phyloP scores from a whole-genome alignment of 1,140 invertebrate species.

The Halictus rubicundus region DNA sequence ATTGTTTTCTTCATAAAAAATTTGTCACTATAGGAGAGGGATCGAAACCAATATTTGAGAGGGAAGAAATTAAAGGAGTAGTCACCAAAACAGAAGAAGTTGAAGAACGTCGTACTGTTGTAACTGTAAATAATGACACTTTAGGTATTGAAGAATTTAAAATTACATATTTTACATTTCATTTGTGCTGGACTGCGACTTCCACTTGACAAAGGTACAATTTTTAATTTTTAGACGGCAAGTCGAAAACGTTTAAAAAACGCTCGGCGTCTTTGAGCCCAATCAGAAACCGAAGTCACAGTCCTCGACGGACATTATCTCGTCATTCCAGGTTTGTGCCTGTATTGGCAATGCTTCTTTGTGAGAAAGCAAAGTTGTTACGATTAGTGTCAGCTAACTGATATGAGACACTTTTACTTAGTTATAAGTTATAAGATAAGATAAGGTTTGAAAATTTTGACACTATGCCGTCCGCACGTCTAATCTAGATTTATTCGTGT shows the following conservation, averaged over 20 bases:
- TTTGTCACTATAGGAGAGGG: slow-evolving; percentile 62
- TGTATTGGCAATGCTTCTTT: not conserved
- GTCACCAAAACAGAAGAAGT: slow-evolving; percentile 39
- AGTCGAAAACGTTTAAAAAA: slow-evolving; percentile 29
- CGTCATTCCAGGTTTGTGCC: slow-evolving; percentile 45
- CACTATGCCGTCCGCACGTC: too few species aligned
- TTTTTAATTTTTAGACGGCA: slow-evolving; percentile 38
- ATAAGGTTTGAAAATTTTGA: not conserved
- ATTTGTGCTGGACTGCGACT: not conserved
- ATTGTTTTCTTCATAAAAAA: slow-evolving; percentile 1
- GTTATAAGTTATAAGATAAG: not conserved
- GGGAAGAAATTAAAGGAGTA: slow-evolving; percentile 61
- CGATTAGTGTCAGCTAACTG: not conserved
- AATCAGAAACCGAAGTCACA: slow-evolving; percentile 19
- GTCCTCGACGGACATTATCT: slow-evolving; percentile 19
- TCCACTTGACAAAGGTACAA: not conserved
- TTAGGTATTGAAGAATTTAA: slow-evolving; percentile 37
- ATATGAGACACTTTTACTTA: not conserved
- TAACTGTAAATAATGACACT: slow-evolving; percentile 42
- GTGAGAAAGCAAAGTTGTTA: not conserved
- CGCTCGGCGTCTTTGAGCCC: slow-evolving; percentile 36
- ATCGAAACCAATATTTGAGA: slow-evolving; percentile 68
- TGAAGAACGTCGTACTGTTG: slow-evolving; percentile 62
- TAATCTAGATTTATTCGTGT: too few species aligned
- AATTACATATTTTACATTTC: not conserved